phyloP scores from a whole-genome alignment of 2,113 vertebrate genomes.

The Hemibagrus wyckioides region DNA sequence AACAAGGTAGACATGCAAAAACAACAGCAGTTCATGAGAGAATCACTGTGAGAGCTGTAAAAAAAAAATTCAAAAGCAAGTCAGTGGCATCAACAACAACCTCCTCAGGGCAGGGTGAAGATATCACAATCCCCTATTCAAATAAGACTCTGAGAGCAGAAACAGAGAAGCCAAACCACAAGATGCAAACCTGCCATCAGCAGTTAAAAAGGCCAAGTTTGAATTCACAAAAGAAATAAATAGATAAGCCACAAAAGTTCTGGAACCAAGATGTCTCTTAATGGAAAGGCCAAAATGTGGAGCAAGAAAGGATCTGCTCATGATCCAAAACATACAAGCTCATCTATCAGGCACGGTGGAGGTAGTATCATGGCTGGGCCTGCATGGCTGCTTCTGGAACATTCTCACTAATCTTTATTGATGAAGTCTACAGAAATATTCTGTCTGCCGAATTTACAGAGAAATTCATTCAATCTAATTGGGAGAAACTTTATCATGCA shows the following conservation, averaged over 20 bases:
- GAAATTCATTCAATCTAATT: not conserved
- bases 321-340: not conserved
- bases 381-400: not conserved
- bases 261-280: not conserved
- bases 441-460: not conserved
- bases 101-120: not conserved
- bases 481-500: not conserved
- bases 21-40: not conserved
- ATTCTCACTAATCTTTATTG: not conserved
- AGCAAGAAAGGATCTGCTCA: not conserved
- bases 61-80: not conserved
- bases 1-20: not conserved
- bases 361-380: not conserved
- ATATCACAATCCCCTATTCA: not conserved
- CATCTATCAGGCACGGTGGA: not conserved
- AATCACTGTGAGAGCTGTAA: not conserved
- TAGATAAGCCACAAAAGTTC: not conserved
- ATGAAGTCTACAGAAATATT: not conserved
- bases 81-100: not conserved
- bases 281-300: not conserved
- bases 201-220: not conserved
- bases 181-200: not conserved
- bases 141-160: not conserved
- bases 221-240: not conserved
- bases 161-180: not conserved